Evolutionary conservation across 2,888 invertebrate species (phyloP).

Genomic region (Acleris literana): DNA sequence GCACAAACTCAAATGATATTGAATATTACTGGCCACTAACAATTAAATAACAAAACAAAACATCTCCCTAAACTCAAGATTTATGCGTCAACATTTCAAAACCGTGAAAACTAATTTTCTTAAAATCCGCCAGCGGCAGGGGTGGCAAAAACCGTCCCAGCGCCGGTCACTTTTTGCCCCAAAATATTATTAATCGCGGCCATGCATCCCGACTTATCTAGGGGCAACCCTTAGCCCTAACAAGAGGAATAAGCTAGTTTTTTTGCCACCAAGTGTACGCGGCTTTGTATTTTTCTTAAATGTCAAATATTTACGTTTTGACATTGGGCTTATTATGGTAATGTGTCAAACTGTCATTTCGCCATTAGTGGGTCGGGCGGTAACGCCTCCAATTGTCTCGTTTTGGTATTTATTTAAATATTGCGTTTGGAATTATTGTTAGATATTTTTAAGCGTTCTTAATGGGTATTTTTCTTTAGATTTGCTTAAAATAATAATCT

Average conservation of each 20-base stretch:
- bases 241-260: conserved; percentile 29
- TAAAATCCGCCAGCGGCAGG: conserved; percentile 55
- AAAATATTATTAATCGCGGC: conserved; percentile 78
- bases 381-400: conserved; percentile 28
- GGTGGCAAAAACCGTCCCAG: conserved; percentile 52
- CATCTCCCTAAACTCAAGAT: conserved; percentile 15
- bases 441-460: neutral
- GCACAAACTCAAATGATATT: too few relatives aligned
- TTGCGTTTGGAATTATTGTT: neutral
- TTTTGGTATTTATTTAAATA: conserved; percentile 27
- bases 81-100: conserved; percentile 30
- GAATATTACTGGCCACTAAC: neutral
- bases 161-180: conserved; percentile 63
- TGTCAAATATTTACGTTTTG: conserved; percentile 29
- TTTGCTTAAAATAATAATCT: too few relatives aligned
- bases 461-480: too few relatives aligned
- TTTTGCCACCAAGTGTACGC: conserved; percentile 16
- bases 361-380: conserved; percentile 23
- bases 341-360: conserved; percentile 32
- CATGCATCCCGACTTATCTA: conserved; percentile 77
- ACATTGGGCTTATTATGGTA: conserved; percentile 33
- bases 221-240: conserved; percentile 54
- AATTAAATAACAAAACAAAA: conserved; percentile 1
- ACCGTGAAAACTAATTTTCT: conserved; percentile 61
- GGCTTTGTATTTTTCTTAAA: conserved; percentile 24